phyloP scores from a whole-genome alignment of 2,113 vertebrate genomes.

The Struthidea cinerea region DNA sequence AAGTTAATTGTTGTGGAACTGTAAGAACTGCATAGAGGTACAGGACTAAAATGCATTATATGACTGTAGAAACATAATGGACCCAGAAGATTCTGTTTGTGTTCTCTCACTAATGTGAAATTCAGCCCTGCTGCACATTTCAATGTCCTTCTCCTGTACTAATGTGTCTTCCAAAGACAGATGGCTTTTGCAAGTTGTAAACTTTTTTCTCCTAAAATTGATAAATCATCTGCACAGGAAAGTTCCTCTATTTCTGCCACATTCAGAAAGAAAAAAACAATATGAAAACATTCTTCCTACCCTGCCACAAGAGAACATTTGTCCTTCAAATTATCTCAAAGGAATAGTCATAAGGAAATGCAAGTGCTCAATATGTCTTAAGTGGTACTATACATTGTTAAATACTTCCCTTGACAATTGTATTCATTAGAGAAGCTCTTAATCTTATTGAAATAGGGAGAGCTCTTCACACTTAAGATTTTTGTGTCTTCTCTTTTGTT shows the following conservation, averaged over 20 bases:
- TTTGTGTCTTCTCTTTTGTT: background rate
- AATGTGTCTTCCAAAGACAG: background rate
- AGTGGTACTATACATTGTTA: background rate
- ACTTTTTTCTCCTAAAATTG: background rate
- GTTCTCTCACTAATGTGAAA: background rate
- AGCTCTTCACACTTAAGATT: background rate
- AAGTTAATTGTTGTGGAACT: background rate
- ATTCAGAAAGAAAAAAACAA: background rate
- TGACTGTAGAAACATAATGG: background rate
- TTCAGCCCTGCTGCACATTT: background rate
- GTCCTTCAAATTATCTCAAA: slow-evolving; percentile 3
- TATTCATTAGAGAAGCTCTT: slow-evolving; percentile 9
- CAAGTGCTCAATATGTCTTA: background rate
- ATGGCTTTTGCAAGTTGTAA: background rate
- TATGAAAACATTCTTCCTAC: background rate
- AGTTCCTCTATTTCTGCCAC: background rate
- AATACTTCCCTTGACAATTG: background rate
- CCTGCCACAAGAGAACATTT: background rate
- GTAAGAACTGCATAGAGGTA: background rate
- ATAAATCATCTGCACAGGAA: background rate
- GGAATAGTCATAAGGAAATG: background rate
- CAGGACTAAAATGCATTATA: background rate
- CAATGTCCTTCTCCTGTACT: background rate
- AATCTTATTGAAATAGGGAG: background rate
- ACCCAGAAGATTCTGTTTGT: background rate